Conservation (phyloP, 2,888 invertebrate species). For the Penaeus monodon region DNA sequence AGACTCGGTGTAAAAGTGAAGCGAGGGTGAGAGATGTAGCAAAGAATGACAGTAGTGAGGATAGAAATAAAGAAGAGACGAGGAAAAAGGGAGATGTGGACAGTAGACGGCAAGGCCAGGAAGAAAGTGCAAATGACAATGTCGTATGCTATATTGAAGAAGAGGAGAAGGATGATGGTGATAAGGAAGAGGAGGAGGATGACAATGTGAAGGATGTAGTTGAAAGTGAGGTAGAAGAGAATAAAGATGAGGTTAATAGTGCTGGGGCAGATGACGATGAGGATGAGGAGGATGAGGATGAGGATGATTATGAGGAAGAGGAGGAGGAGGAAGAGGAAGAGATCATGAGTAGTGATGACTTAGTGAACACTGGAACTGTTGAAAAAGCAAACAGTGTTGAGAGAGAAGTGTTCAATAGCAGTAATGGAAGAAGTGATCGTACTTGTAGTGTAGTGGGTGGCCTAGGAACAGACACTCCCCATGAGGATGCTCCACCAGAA, state of each 20-base stretch:
- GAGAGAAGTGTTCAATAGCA: constrained; percentile 20
- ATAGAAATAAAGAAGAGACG: constrained; percentile 6
- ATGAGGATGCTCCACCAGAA: constrained; percentile 58
- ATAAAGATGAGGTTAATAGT: too few relatives aligned
- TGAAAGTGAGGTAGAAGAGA: neutral
- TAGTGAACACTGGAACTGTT: constrained; percentile 37
- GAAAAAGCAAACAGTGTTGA: constrained; percentile 26
- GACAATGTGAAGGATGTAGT: neutral
- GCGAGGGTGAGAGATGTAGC: constrained; percentile 12
- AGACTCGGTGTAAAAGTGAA: neutral
- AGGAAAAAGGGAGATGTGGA: neutral
- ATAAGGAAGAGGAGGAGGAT: neutral
- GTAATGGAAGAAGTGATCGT: constrained; percentile 39
- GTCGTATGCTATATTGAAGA: too few relatives aligned
- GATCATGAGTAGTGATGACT: constrained; percentile 50
- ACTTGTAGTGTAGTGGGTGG: constrained; percentile 44
- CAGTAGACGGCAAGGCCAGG: neutral
- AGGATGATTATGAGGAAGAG: constrained; percentile 30
- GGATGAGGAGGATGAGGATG: constrained; percentile 1
- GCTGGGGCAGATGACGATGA: neutral
- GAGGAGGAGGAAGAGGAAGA: constrained; percentile 23
- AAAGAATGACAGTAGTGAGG: constrained; percentile 18
- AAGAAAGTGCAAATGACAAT: too few relatives aligned
- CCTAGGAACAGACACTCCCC: constrained; percentile 63
- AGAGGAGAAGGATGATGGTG: neutral